Conservation (phyloP, 2,797 vertebrate species). For the Leucoraja ocellata region DNA sequence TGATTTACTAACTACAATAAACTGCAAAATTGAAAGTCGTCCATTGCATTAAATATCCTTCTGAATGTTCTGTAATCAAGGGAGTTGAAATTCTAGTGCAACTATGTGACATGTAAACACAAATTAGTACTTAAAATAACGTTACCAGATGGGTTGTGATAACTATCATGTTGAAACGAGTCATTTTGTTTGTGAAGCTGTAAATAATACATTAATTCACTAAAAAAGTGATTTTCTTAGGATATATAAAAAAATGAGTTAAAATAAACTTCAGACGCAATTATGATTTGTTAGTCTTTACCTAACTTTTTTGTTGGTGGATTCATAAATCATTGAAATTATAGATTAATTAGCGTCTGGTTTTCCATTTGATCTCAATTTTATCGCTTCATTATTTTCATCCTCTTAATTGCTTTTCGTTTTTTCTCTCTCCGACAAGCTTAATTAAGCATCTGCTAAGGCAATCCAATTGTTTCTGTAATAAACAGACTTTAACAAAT, state of each 20-base stretch:
- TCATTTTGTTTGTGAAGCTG: background rate
- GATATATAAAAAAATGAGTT: background rate
- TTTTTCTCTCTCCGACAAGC: background rate
- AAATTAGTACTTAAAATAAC: background rate
- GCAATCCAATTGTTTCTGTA: background rate
- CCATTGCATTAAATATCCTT: background rate
- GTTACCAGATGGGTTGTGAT: background rate
- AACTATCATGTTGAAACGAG: background rate
- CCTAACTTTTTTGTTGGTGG: background rate
- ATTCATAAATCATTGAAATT: background rate
- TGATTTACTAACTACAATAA: background rate
- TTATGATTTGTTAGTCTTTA: background rate
- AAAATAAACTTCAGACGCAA: background rate
- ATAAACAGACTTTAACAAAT: slow-evolving; percentile 15
- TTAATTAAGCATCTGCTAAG: slow-evolving; percentile 19
- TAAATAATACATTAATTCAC: background rate
- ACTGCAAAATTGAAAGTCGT: background rate
- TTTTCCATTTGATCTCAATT: background rate
- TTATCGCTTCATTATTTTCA: background rate
- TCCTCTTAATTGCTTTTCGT: background rate
- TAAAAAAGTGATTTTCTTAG: background rate
- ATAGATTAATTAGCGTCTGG: background rate
- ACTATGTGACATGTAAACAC: background rate
- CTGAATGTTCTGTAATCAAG: background rate
- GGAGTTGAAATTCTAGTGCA: background rate